Percentiles rank a stretch among this genome's conserved stretches.
Evolutionary conservation across 2,888 invertebrate species (phyloP).

Genomic region (Cylloceria caligata): DNA sequence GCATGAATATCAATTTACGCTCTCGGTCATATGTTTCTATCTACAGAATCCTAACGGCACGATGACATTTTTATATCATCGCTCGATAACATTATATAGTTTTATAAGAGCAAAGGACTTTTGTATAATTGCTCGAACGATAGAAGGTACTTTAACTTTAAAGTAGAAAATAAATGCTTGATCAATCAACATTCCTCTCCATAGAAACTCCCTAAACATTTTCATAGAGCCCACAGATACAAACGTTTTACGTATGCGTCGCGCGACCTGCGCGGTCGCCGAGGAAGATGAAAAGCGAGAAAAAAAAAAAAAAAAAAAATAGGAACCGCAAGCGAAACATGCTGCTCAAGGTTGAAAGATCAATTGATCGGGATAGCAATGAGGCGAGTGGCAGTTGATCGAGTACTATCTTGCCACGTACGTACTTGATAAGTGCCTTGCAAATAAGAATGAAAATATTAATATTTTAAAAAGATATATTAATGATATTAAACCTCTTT

Average conservation of each 20-base stretch:
- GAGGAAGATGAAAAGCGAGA: slow-evolving; percentile 12
- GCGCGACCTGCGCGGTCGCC: slow-evolving; percentile 39
- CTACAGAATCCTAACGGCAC: slow-evolving; percentile 22
- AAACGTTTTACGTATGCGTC: slow-evolving; percentile 49
- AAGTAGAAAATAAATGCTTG: too few species aligned
- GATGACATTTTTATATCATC: slow-evolving; percentile 38
- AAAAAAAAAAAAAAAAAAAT: slow-evolving; percentile 3
- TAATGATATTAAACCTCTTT: neutral
- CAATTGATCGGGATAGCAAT: slow-evolving; percentile 61
- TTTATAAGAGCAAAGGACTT: slow-evolving; percentile 5
- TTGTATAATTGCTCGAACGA: neutral
- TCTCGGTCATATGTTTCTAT: neutral
- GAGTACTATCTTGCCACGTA: slow-evolving; percentile 30
- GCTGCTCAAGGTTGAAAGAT: slow-evolving; percentile 54
- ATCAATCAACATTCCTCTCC: neutral
- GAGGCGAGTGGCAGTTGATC: slow-evolving; percentile 44
- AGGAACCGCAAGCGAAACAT: slow-evolving; percentile 44
- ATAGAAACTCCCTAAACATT: neutral
- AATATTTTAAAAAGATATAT: slow-evolving; percentile 18
- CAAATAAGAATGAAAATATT: slow-evolving; percentile 7
- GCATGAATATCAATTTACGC: neutral
- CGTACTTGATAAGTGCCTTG: neutral
- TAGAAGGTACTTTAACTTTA: too few species aligned
- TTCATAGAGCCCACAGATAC: neutral
- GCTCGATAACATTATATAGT: slow-evolving; percentile 39